A percentile compares a stretch with the other conserved stretches of the same genome.
Conservation (phyloP, 2,888 invertebrate species). For the Cyclophora punctaria region DNA sequence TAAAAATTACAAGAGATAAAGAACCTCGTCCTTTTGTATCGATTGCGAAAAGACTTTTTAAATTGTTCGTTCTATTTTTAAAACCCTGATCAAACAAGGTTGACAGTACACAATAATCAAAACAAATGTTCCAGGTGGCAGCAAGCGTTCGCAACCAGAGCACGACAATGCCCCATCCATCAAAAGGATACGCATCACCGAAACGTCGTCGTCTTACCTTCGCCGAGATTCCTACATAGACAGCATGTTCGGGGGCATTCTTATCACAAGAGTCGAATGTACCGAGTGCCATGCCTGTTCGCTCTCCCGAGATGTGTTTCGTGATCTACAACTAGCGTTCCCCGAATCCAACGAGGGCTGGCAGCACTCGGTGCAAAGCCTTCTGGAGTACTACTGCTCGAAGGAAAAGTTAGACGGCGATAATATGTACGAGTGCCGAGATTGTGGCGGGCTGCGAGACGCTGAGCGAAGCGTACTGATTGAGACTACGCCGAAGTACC, state of each 20-base stretch:
- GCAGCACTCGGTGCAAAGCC: constrained; percentile 81
- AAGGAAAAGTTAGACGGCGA: constrained; percentile 86
- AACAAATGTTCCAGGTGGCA: constrained; percentile 4
- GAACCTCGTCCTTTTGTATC: too few relatives aligned
- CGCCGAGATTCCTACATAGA: constrained; percentile 71
- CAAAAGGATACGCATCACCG: constrained; percentile 39
- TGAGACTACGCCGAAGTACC: constrained; percentile 82
- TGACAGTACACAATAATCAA: too few relatives aligned
- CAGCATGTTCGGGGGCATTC: constrained; percentile 84
- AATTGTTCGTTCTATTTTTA: too few relatives aligned
- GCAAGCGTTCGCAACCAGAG: constrained; percentile 30
- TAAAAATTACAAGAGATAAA: too few relatives aligned
- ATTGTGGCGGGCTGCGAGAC: constrained; percentile 83
- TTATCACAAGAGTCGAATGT: constrained; percentile 84
- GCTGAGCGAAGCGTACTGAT: constrained; percentile 78
- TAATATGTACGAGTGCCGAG: constrained; percentile 86
- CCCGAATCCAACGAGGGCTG: constrained; percentile 71
- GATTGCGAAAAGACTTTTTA: too few relatives aligned
- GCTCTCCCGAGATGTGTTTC: constrained; percentile 84
- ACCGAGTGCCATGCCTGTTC: constrained; percentile 82
- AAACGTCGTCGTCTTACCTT: constrained; percentile 21
- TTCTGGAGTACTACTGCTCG: constrained; percentile 85
- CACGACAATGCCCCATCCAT: constrained; percentile 24
- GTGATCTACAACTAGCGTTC: constrained; percentile 86
- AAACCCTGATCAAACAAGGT: too few relatives aligned